phyloP scores from a whole-genome alignment of 2,797 vertebrate species.

The Salarias fasciatus region DNA sequence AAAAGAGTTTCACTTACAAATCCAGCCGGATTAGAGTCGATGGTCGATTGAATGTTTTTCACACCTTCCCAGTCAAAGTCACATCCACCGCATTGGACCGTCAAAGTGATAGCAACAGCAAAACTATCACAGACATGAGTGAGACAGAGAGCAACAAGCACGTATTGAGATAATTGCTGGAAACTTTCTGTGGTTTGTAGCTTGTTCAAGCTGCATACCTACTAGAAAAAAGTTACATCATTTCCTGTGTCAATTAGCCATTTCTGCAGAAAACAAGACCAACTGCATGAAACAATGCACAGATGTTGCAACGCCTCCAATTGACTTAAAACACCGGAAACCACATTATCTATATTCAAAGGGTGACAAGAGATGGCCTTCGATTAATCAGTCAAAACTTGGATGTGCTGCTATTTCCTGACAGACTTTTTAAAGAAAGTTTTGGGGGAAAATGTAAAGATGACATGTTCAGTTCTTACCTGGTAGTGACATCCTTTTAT shows the following conservation, averaged over 20 bases:
- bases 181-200: conserved; percentile 72
- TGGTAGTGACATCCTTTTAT: conserved; percentile 87
- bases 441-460: not conserved
- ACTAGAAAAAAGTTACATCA: conserved; percentile 52
- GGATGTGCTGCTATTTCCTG: too few species aligned
- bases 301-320: not conserved
- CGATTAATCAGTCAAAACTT: not conserved
- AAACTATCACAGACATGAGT: conserved; percentile 67
- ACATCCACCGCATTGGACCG: conserved; percentile 80
- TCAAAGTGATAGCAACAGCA: conserved; percentile 81
- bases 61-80: conserved; percentile 65
- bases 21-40: conserved; percentile 72
- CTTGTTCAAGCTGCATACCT: conserved; percentile 44
- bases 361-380: not conserved
- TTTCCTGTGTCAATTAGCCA: conserved; percentile 57
- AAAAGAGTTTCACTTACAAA: conserved; percentile 79
- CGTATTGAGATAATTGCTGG: conserved; percentile 58
- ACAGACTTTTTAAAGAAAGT: not conserved
- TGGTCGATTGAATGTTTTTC: conserved; percentile 71
- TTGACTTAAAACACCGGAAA: not conserved
- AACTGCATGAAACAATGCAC: not conserved
- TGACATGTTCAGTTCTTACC: conserved; percentile 64
- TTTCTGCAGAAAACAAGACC: conserved; percentile 30
- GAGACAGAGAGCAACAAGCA: conserved; percentile 37
- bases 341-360: too few species aligned